Evolutionary conservation across 2,888 invertebrate species (phyloP).

Genomic region (Tineola bisselliella): DNA sequence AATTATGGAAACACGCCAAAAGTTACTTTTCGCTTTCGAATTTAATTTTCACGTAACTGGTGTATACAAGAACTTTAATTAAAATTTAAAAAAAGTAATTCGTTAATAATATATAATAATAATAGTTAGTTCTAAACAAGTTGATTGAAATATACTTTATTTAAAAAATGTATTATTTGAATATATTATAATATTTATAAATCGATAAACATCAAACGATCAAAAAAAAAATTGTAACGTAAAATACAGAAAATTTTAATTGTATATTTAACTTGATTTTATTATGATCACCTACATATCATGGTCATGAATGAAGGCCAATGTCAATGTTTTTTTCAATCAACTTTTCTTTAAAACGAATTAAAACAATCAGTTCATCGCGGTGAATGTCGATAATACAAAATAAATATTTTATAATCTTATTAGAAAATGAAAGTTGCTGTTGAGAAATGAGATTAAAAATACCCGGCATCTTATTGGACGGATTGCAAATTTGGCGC

Average conservation of each 20-base stretch:
- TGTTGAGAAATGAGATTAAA: constrained; percentile 58
- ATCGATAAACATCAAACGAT: no score
- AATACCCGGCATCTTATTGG: constrained; percentile 54
- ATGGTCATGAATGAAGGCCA: constrained; percentile 8
- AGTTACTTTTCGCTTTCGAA: neutral
- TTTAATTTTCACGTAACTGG: neutral
- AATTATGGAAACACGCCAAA: constrained; percentile 1
- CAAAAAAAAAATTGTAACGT: no score
- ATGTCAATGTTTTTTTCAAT: neutral
- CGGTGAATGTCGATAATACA: neutral
- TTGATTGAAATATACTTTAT: no score
- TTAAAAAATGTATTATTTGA: no score
- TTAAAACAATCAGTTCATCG: neutral
- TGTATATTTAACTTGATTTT: neutral
- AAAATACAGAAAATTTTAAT: no score
- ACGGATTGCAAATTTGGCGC: constrained; percentile 66
- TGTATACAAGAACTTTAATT: neutral
- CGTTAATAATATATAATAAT: neutral
- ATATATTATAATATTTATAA: no score
- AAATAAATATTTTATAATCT: neutral
- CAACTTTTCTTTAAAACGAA: neutral
- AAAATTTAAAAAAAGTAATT: neutral
- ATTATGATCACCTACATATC: neutral
- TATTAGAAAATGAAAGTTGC: constrained; percentile 28
- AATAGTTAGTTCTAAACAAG: no score